Conservation (phyloP, 1,140 invertebrate genomes). For the Atta colombica region DNA sequence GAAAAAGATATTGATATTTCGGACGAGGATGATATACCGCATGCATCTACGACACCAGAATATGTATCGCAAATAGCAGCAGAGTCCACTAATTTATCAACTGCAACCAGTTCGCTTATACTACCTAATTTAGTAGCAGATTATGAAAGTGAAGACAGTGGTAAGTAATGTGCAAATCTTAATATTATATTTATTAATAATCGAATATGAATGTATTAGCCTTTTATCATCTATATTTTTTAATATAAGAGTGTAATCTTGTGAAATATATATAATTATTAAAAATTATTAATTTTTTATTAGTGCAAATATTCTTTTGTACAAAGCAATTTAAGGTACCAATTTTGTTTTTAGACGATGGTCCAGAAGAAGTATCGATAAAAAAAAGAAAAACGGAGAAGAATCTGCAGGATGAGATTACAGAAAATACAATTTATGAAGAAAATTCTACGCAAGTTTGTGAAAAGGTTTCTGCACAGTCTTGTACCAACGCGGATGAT, state of each 20-base stretch:
- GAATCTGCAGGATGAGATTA: conserved; percentile 17
- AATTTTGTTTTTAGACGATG: conserved; percentile 76
- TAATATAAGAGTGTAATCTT: neutral
- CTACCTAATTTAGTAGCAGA: conserved; percentile 78
- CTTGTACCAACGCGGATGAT: neutral
- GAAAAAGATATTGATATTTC: conserved; percentile 56
- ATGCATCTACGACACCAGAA: no score
- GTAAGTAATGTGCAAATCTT: conserved; percentile 67
- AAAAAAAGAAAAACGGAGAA: conserved; percentile 76
- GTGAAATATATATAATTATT: neutral
- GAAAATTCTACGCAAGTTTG: neutral
- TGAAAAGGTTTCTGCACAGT: neutral
- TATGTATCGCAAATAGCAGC: neutral
- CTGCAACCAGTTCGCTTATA: neutral
- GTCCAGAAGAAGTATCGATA: conserved; percentile 81
- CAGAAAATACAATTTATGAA: neutral
- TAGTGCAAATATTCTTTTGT: neutral
- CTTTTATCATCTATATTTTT: conserved; percentile 2
- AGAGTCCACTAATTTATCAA: neutral
- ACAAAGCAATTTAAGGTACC: neutral
- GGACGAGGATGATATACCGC: conserved; percentile 74
- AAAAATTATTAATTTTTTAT: conserved; percentile 16
- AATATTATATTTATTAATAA: neutral
- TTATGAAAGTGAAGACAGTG: conserved; percentile 80
- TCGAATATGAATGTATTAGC: neutral